Conservation (phyloP, 1,140 invertebrate species). For the Meloidogyne hapla region DNA sequence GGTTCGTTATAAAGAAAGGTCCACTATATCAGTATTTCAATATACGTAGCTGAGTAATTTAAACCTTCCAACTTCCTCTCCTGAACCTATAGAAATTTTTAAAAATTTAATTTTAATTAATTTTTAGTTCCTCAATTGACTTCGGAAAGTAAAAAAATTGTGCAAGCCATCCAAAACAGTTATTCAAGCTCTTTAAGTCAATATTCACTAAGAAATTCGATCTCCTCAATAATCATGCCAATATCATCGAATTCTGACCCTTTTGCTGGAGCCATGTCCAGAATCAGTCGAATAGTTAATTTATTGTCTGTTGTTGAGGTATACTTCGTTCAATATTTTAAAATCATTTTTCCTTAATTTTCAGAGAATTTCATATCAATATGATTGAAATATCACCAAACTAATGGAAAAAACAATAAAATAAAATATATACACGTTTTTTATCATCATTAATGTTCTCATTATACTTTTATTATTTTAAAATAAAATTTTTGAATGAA, state of each 20-base stretch:
- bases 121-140: slow-evolving; percentile 13
- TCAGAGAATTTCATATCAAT: neutral
- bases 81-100: no score
- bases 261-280: neutral
- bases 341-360: neutral
- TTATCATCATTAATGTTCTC: no score
- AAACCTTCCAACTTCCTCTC: no score
- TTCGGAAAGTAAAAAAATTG: neutral
- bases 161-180: neutral
- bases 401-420: no score
- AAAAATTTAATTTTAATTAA: no score
- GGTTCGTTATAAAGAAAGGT: no score
- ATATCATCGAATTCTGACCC: neutral
- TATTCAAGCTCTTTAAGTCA: slow-evolving; percentile 7
- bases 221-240: neutral
- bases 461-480: no score
- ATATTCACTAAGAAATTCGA: neutral
- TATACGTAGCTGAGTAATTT: no score
- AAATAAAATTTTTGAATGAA: no score
- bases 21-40: no score
- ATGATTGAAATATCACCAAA: no score
- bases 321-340: neutral
- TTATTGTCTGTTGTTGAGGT: slow-evolving; percentile 11
- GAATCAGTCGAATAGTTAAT: slow-evolving; percentile 4
- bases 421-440: no score